These are phyloP conservation scores for Heliocidaris tuberculata DNA, from an alignment of 35 echinoderm and acorn worm species.

Conservation along the genomic window DNA sequence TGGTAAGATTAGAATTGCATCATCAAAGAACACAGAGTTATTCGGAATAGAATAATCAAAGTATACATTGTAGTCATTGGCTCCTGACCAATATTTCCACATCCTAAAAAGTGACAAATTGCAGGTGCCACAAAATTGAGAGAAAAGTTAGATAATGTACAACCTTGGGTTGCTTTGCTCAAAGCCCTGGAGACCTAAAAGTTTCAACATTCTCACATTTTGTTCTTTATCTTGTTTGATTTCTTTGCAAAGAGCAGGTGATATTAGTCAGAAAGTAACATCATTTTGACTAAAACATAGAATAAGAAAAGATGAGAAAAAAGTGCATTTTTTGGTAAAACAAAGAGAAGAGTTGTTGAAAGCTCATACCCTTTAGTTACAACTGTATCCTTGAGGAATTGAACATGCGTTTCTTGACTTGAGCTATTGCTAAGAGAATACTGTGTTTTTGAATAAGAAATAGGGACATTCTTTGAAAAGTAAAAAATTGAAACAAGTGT, in stretches of 20 bases:
- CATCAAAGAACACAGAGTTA: background rate
- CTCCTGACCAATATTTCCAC: background rate
- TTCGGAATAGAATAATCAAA: background rate
- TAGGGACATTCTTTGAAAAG: no score
- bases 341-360: background rate
- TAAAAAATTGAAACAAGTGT: no score
- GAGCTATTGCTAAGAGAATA: background rate
- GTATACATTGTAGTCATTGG: background rate
- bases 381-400: background rate
- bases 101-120: background rate
- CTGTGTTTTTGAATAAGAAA: background rate
- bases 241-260: background rate
- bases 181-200: background rate
- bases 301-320: background rate
- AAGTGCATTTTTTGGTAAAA: background rate
- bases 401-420: background rate
- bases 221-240: background rate
- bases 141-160: constrained; percentile 22
- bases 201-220: background rate
- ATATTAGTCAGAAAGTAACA: background rate
- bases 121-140: background rate
- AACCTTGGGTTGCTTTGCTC: background rate
- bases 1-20: background rate
- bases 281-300: background rate
- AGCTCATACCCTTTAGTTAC: background rate